Base-by-base conservation (phyloP, 2,797 vertebrate genomes). In the Lates japonicus region DNA sequence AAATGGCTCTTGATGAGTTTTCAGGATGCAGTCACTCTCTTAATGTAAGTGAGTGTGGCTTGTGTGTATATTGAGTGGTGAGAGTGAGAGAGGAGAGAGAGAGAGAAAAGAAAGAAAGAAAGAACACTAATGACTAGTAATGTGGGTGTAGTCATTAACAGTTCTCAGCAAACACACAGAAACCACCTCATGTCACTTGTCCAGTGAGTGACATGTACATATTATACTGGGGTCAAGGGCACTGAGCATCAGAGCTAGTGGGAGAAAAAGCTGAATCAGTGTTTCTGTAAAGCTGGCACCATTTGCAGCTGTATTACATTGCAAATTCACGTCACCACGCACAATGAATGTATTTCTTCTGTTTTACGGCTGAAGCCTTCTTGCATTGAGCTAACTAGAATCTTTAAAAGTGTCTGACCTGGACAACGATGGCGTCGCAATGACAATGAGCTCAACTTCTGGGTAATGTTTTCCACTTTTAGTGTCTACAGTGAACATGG, bases 401-500 rank as follows among this genome's bases (percentile, higher is more conserved):
- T 99, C 92, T 99, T 99, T 87, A 98, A 98, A n/a, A 94, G 97
- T 99, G 91, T 99, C 98, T 17, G 98, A 99, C 92, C 95, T 98
- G 88, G 98, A 99, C 94, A 99, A 99, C 9, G 98, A 99, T 41
- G 98, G 98, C 25, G 95, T 98, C 77, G n/a, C 96, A 99, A 97
- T 4, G 98, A 99, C 94, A 97, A 97, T 13, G 98, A 99, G 85
- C 98, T 99, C 74, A 99, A 99, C 92, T 99, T 99, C 91, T 99
- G 99, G 97, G 98, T 99, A 87, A 84, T 4, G 5, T 49, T 61
- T 79, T 14, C 60, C 7, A 8, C 11, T 29, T 2, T 12, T 3
- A 20, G 0, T 51, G 33, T 37, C 3, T n/a, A 8, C 19, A 25
- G 14, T 55, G 46, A 9, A 11, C 2, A 1, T 54, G 0, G 2